Evolutionary conservation across 2,888 invertebrate species (phyloP), one percentile per base, ranked within the genome.

Genomic region (Acleris holmiana): DNA sequence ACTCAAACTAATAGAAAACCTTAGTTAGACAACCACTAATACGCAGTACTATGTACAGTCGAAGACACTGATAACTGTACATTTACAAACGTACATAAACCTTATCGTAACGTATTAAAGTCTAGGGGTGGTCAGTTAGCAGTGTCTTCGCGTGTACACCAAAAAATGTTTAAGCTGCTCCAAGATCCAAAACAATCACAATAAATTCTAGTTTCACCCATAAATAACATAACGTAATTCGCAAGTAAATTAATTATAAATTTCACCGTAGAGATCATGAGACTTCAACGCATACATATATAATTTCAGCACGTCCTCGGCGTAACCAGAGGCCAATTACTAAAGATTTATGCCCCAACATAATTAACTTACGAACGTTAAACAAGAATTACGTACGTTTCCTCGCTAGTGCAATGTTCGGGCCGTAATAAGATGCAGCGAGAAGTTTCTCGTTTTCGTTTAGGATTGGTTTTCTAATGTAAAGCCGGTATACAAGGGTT

Each of bases 261-360:
- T 76, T 74, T 76, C 73, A 76, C 72, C 75, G 67, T 71, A 73
- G 69, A 68, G 74, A 75, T 76, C 74, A 81, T 84, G 84, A 83
- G 86, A 86, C 85, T 86, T 84, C 76, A 74, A 71, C 75, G 79
- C 80, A 76, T 77, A 91, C 89, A 91, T 91, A 91, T 91, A 91
- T 90, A 91, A 91, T 91, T 89, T 91, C 91, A 91, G 84, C 91
- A 88, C 90, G 90, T 90, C 88, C 85, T 89, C 86, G 89, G 87
- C 88, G 92, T 83, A 92, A 92, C 90, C 83, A 82, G 92, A 92
- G 88, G 88, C 93, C 93, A 93, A 93, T 93, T 93, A 93, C 91
- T 82, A 88, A 89, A 92, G 93, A 93, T 93, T 93, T 93, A 93
- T 93, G 87, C 86, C 82, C 82, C 86, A 90, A 89, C 89, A 91